A percentile compares a stretch with the other conserved stretches of the same genome.
Conservation (phyloP, 2,113 vertebrate genomes). For the Psophia crepitans region DNA sequence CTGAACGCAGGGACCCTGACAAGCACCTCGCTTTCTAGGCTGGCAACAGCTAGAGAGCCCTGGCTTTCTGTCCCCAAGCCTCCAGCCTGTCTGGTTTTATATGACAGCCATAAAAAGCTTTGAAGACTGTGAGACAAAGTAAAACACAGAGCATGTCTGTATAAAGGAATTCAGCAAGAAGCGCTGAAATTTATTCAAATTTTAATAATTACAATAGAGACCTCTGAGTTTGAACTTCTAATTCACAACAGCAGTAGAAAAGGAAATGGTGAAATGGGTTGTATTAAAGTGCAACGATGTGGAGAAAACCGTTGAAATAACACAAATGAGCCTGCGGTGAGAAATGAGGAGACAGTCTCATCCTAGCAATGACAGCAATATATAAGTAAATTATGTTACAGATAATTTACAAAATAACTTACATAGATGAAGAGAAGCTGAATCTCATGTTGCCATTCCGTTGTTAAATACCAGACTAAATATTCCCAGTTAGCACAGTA, state of each 20-base stretch:
- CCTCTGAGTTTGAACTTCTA: conserved; percentile 38
- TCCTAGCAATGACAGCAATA: background rate
- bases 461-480: conserved; percentile 35
- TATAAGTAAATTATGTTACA: conserved; percentile 45
- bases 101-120: background rate
- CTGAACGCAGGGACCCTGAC: background rate
- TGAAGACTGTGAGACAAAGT: background rate
- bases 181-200: conserved; percentile 64
- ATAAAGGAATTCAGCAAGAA: conserved; percentile 44
- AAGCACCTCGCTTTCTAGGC: background rate
- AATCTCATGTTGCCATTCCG: conserved; percentile 14
- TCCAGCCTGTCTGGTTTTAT: background rate
- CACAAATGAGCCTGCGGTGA: background rate
- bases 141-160: background rate
- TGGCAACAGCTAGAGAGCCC: background rate
- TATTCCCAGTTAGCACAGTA: background rate
- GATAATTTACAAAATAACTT: conserved; percentile 66
- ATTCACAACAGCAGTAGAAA: conserved; percentile 72
- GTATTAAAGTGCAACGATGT: conserved; percentile 74
- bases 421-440: conserved; percentile 9
- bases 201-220: conserved; percentile 63
- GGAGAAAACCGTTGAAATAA: conserved; percentile 17
- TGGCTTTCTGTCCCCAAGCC: background rate
- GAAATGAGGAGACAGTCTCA: conserved; percentile 19
- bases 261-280: conserved; percentile 32